These are phyloP conservation scores for Drosophila birchii DNA, from an alignment of 2,888 invertebrate species.

Conservation along the genomic window DNA sequence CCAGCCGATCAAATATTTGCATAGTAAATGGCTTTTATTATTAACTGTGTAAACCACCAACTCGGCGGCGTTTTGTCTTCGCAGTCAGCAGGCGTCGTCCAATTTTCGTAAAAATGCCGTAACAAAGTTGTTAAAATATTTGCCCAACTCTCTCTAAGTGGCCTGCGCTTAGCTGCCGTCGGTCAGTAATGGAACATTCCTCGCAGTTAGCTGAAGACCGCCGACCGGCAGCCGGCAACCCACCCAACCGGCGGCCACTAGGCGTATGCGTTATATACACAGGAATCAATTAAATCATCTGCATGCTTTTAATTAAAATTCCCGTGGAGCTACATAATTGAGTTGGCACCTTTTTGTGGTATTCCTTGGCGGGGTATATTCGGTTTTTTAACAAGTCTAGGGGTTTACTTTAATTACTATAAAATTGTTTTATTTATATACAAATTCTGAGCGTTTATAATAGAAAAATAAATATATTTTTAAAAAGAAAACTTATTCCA, in stretches of 20 bases:
- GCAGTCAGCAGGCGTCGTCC: constrained; percentile 31
- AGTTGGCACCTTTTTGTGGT: constrained; percentile 57
- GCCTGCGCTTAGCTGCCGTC: constrained; percentile 24
- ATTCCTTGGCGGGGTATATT: constrained; percentile 5
- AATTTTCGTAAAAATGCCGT: constrained; percentile 70
- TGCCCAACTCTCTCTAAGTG: constrained; percentile 54
- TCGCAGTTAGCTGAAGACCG: not conserved
- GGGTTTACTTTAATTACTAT: not conserved
- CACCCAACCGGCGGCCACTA: not conserved
- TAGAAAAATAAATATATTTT: too few relatives aligned
- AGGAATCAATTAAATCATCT: constrained; percentile 74
- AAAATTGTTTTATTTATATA: not conserved
- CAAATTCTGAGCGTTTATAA: not conserved
- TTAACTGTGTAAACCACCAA: constrained; percentile 75
- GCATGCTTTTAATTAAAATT: constrained; percentile 77
- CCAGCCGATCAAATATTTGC: constrained; percentile 69
- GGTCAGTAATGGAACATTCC: constrained; percentile 13
- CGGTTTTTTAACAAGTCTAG: not conserved
- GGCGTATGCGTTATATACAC: constrained; percentile 32
- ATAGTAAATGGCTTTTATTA: constrained; percentile 78
- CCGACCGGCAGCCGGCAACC: not conserved
- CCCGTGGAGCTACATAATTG: constrained; percentile 66
- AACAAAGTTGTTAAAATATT: constrained; percentile 77
- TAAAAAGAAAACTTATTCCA: too few relatives aligned
- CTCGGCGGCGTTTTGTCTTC: constrained; percentile 30